A percentile compares a stretch with the other conserved stretches of the same genome.
Conservation (phyloP, 2,113 vertebrate species). For the Chlamydotis undulata region DNA sequence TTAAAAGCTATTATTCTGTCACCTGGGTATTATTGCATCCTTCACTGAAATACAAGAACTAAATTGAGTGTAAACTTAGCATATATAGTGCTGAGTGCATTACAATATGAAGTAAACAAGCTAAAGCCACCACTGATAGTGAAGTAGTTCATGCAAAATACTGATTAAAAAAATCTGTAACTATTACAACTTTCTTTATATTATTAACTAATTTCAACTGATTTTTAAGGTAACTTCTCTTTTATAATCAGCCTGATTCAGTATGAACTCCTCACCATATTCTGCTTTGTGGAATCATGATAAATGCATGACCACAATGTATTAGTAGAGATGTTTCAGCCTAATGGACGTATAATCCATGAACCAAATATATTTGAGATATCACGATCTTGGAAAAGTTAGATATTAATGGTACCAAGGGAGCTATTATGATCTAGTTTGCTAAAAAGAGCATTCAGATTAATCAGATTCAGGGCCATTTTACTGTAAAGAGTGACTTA, state of each 20-base stretch:
- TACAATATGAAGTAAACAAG: background rate
- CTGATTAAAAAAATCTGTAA: background rate
- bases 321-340: constrained; percentile 36
- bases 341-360: constrained; percentile 46
- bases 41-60: background rate
- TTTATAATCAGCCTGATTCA: background rate
- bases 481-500: constrained; percentile 28
- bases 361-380: constrained; percentile 47
- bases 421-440: constrained; percentile 57
- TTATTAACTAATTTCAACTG: background rate
- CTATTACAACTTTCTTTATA: background rate
- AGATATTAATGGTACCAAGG: constrained; percentile 46
- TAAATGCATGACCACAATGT: constrained; percentile 33
- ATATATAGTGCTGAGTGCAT: background rate
- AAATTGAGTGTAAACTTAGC: background rate
- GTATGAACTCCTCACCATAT: background rate
- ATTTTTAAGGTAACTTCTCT: background rate
- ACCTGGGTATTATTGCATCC: background rate
- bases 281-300: constrained; percentile 3
- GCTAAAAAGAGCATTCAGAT: constrained; percentile 54
- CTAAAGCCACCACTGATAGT: background rate
- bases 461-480: constrained; percentile 50
- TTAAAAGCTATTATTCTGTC: background rate
- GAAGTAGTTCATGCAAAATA: background rate
- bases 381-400: constrained; percentile 41